Evolutionary conservation across 2,797 vertebrate genomes (phyloP), one percentile per base, ranked within the genome.

Genomic region (Halcyon badia): DNA sequence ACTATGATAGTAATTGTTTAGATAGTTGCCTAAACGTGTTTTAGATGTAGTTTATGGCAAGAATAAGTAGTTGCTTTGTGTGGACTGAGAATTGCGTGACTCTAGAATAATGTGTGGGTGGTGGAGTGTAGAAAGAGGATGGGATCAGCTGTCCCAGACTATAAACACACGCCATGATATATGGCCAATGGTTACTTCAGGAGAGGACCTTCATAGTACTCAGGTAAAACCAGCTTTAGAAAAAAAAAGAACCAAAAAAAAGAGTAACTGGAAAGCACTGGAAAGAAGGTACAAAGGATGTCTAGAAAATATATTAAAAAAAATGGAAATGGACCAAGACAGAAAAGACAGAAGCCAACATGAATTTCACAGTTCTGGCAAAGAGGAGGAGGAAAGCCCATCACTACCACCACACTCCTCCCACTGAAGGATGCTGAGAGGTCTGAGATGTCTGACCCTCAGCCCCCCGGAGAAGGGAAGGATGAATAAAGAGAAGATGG

Each of bases 391-490:
- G 30, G 71, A 41, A 52, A 35, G 8, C 7, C 72, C 37, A 11
- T n/a, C 41, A 11, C 13, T 51, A n/a, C 41, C 18, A 41, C 11
- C 64, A 44, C 41, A 4, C 3, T 49, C 19, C 39, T 82, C 46
- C 46, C 48, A 49, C 39, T 0, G 0, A 66, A 83, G 48, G 72
- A 11, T 37, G 41, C 52, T 44, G 52, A 56, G 41, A 61, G 52
- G 58, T 66, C 60, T 1, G 0, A 41, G 46, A 26, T 11, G 30
- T 56, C 24, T 22, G 26, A 41, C 24, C 20, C 28, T 66, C 28
- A 33, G 54, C 2, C 1, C 9, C 1, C 0, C 2, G 2, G 21
- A 60, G 46, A 52, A 42, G 16, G 16, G 30, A 5, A 66, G 58
- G 24, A 30, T 57, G 54, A 71, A 6, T 10, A 94, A 42, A 82